Conservation (phyloP, 2,888 invertebrate genomes). For the Phrixothrix hirtus region DNA sequence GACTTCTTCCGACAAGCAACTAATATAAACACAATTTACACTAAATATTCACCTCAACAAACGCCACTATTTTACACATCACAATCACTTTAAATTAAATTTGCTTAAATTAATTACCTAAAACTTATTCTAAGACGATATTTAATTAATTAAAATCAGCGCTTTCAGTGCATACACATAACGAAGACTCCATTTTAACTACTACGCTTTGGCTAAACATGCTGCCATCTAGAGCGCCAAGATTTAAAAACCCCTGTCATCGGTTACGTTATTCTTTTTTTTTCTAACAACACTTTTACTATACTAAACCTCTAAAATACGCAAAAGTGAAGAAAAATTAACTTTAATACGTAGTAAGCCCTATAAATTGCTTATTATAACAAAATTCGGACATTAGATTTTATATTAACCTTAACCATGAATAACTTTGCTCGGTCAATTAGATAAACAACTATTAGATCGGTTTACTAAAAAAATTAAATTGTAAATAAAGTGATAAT, state of each 20-base stretch:
- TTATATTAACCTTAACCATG: too few species aligned
- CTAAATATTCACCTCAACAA: constrained; percentile 32
- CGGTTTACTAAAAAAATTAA: too few species aligned
- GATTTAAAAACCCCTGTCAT: constrained; percentile 12
- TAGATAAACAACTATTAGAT: too few species aligned
- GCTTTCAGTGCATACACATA: constrained; percentile 55
- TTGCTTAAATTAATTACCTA: constrained; percentile 33
- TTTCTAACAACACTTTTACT: too few species aligned
- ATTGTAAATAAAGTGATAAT: too few species aligned
- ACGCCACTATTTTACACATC: constrained; percentile 34
- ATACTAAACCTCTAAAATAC: too few species aligned
- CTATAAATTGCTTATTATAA: too few species aligned
- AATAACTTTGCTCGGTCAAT: too few species aligned
- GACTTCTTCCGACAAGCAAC: constrained; percentile 39
- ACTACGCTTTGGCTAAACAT: constrained; percentile 53
- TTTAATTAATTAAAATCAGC: constrained; percentile 52
- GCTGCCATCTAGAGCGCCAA: constrained; percentile 42
- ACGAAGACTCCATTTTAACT: constrained; percentile 57
- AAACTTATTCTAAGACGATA: constrained; percentile 27
- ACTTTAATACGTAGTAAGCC: too few species aligned
- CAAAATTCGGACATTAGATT: too few species aligned
- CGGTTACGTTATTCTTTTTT: neutral
- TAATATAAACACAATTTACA: constrained; percentile 30
- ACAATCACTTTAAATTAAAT: constrained; percentile 32
- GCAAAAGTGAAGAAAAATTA: too few species aligned